These are phyloP conservation scores for Umimayanthus chanpuru DNA, from an alignment of 92 coral and sea anemone species.

Conservation along the genomic window DNA sequence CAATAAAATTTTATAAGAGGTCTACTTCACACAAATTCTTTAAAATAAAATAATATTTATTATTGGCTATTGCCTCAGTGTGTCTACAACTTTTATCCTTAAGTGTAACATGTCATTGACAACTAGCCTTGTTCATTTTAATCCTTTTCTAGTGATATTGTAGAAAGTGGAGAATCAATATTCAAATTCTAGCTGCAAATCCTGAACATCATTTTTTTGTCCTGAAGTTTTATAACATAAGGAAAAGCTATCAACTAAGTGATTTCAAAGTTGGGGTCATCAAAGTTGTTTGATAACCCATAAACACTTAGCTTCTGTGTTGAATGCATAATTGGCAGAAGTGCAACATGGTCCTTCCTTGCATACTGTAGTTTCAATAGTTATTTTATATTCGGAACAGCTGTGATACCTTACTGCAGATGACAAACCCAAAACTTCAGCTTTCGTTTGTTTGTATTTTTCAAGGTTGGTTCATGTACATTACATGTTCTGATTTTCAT, in stretches of 20 bases:
- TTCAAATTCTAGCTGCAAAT: not conserved
- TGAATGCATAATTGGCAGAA: no score
- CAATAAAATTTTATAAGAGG: not conserved
- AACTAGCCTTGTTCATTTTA: conserved; percentile 3
- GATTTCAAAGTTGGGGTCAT: no score
- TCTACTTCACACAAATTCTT: not conserved
- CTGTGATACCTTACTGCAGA: not conserved
- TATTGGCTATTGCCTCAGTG: conserved; percentile 1
- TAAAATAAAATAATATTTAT: no score
- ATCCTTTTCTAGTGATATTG: conserved; percentile 3
- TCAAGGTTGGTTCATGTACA: not conserved
- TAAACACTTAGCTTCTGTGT: no score
- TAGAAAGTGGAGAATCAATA: not conserved
- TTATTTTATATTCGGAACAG: not conserved
- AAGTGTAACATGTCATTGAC: conserved; percentile 4
- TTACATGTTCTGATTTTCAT: not conserved
- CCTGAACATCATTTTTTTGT: not conserved
- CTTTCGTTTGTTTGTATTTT: not conserved
- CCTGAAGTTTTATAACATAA: not conserved
- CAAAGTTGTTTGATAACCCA: no score
- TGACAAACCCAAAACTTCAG: not conserved
- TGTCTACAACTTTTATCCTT: not conserved
- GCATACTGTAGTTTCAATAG: not conserved
- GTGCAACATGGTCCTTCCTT: not conserved
- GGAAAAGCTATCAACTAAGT: not conserved